phyloP scores from a whole-genome alignment of 2,888 invertebrate genomes.

The Papilio protenor region DNA sequence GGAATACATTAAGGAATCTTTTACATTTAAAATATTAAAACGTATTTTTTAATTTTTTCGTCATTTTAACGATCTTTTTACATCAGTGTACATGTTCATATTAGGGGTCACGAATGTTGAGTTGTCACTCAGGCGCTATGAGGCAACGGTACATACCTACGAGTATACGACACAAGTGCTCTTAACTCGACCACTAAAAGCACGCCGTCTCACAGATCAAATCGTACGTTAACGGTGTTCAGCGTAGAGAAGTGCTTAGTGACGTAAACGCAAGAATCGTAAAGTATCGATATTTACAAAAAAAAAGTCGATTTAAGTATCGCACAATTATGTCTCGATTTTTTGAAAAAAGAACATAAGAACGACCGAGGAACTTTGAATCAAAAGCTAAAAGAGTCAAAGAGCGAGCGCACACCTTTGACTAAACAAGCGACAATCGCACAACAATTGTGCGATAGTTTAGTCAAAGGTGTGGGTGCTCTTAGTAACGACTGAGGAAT shows the following conservation, averaged over 20 bases:
- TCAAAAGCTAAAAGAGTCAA: no score
- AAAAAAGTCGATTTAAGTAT: neutral
- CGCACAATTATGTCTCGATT: constrained; percentile 21
- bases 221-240: constrained; percentile 37
- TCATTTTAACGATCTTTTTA: neutral
- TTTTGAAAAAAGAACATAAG: neutral
- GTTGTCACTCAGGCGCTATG: neutral
- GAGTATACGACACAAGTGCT: constrained; percentile 11
- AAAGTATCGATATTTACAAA: constrained; percentile 12
- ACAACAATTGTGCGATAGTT: no score
- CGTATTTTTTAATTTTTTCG: neutral
- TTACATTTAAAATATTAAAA: no score
- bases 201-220: constrained; percentile 30
- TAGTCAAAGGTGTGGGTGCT: no score
- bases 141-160: neutral
- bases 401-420: no score
- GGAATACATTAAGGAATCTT: no score
- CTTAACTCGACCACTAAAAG: constrained; percentile 28
- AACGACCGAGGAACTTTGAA: no score
- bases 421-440: no score
- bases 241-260: constrained; percentile 2
- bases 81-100: neutral
- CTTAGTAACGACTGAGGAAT: no score
- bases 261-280: neutral
- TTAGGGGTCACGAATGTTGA: neutral